Conservation (phyloP, 2,888 invertebrate genomes). For the Lithophane leautieri region DNA sequence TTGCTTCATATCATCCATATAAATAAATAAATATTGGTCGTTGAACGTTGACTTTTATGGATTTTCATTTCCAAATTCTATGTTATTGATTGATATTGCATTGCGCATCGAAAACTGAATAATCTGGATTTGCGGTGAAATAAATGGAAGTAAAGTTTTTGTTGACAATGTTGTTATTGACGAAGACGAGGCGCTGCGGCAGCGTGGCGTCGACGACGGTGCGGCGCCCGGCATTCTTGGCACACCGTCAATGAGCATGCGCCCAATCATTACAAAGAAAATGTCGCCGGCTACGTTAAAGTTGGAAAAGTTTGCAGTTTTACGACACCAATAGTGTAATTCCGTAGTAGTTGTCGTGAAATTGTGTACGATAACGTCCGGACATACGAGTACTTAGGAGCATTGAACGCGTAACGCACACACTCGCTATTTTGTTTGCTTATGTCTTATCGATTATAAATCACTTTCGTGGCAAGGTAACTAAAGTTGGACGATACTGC, state of each 20-base stretch:
- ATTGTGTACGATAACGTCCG: slow-evolving; percentile 49
- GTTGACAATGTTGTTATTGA: slow-evolving; percentile 57
- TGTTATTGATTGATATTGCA: slow-evolving; percentile 1
- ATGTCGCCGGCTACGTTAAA: slow-evolving; percentile 63
- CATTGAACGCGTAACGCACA: slow-evolving; percentile 45
- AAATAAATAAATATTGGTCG: slow-evolving; percentile 41
- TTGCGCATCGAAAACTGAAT: slow-evolving; percentile 4
- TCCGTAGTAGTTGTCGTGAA: slow-evolving; percentile 54
- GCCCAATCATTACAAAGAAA: slow-evolving; percentile 63
- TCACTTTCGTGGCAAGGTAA: slow-evolving; percentile 12
- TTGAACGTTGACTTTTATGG: slow-evolving; percentile 24
- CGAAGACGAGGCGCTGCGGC: slow-evolving; percentile 34
- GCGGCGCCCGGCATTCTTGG: slow-evolving; percentile 67
- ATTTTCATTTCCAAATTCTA: slow-evolving; percentile 15
- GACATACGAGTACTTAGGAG: slow-evolving; percentile 30
- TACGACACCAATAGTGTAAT: slow-evolving; percentile 56
- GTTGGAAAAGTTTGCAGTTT: slow-evolving; percentile 63
- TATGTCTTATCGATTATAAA: slow-evolving; percentile 20
- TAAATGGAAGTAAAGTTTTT: slow-evolving; percentile 36
- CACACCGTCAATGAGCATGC: slow-evolving; percentile 69
- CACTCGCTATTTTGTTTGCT: slow-evolving; percentile 43
- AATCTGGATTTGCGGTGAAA: neutral
- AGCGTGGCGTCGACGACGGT: slow-evolving; percentile 29
- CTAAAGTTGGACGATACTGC: neutral
- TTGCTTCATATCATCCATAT: slow-evolving; percentile 22